Base-by-base conservation (phyloP, 2,113 vertebrate genomes). In the Procapra przewalskii region DNA sequence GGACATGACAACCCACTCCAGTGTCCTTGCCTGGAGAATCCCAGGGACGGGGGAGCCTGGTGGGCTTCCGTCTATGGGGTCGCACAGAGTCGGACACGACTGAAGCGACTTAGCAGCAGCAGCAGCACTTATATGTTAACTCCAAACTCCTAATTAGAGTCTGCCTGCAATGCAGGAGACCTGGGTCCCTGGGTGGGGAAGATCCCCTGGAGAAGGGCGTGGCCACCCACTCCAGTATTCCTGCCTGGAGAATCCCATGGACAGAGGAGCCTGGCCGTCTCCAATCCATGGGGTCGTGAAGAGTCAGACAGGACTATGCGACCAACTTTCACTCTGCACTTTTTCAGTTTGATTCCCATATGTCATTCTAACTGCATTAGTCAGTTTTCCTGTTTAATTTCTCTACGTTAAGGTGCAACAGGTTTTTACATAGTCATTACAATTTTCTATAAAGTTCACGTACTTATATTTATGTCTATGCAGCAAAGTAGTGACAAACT, bases 281-380 rank as follows among this genome's bases (percentile, higher is more conserved):
- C 5, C n/a, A 23, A 1, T 12, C 67, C 67, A 23, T 12, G 67
- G 67, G n/a, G n/a, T 40, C 10, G 4, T 21, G 19, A 40, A 36
- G 19, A 40, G 10, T 23, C n/a, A 36, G n/a, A 36, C 67, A 21
- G 0, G 10, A 40, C 67, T 71, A 0, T 36, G n/a, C 0, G 2
- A 21, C n/a, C 21, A 6, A 23, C 19, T 71, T 12, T n/a, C 31
- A n/a, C 7, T 36, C 23, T 71, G 23, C 19, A 71, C 5, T 40
- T 23, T 23, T 71, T 71, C 67, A 40, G 3, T 40, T 12, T 52
- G 79, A 19, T 36, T 82, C 45, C 15, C 9, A 10, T 81, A 40
- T n/a, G 4, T 19, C 31, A 23, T 27, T 36, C 15, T 21, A 29
- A 81, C 21, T 45, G 15, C 48, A 52, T 62, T 40, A 21, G 3